Base-by-base conservation (phyloP, 2,888 invertebrate genomes). In the Hemithea aestivaria region DNA sequence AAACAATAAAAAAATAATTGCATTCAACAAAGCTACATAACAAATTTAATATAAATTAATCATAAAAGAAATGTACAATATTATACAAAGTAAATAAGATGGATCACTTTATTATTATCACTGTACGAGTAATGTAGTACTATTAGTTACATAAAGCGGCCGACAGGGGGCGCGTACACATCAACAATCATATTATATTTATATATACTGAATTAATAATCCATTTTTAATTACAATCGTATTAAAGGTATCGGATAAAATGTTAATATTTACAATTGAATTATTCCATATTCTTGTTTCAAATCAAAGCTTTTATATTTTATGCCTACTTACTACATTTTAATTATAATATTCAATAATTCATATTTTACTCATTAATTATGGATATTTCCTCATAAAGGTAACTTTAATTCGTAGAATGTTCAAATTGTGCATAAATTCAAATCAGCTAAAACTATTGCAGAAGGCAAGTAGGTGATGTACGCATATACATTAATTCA, bases 1-100 rank as follows among this genome's bases (percentile, higher is more conserved):
- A 85, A 87, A 85, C 84, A 85, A 84, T 84, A 84, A 84, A 84
- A 84, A 82, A 84, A 84, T 84, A 85, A 83, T 87, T 82, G 85
- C 82, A 85, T 87, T 83, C 81, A 85, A 85, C 85, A 84, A 84
- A 85, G 85, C 85, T 83, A 83, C 74, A 83, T 85, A 87, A 85
- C 85, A 87, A 85, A 83, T 84, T 81, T 80, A 81, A 83, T 84
- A 85, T 85, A 85, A 87, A 84, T 85, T 84, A 87, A 82, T 74
- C 59, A 69, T 84, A 81, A 80, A 78, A 75, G 75, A 77, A 85
- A 85, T 85, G 74, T 87, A 87, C 84, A 85, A 63, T 81, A 16
- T 84, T 82, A 75, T 84, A 87, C 83, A 84, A 76, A 78, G 76
- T 81, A 78, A 59, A 72, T 80, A 79, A 63, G 71, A 69, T 73